Conservation (phyloP, 2,888 invertebrate genomes). For the Frankliniella intonsa region DNA sequence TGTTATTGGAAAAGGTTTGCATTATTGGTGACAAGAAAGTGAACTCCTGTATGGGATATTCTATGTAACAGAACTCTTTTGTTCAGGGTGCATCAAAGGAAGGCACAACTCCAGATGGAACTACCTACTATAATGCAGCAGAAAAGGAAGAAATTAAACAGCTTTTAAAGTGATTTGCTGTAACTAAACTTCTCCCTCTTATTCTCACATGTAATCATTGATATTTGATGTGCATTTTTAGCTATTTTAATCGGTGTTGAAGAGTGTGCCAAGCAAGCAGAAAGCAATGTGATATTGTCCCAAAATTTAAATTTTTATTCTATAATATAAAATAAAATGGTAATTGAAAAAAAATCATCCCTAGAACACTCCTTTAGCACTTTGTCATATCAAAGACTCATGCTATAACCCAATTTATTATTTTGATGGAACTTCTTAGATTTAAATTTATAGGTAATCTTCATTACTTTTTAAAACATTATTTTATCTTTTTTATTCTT, state of each 20-base stretch:
- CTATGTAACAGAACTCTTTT: constrained; percentile 34
- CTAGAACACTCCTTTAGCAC: too few relatives aligned
- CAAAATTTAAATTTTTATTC: background rate
- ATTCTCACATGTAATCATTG: background rate
- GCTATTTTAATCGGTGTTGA: background rate
- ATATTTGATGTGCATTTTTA: background rate
- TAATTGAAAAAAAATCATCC: background rate
- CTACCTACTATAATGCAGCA: constrained; percentile 79
- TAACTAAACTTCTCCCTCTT: background rate
- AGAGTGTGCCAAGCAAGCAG: constrained; percentile 10
- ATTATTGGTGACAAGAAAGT: background rate
- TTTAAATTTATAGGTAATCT: background rate
- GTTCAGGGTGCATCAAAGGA: constrained; percentile 72
- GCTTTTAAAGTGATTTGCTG: background rate
- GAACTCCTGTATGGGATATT: background rate
- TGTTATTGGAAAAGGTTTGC: constrained; percentile 78
- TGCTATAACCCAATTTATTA: background rate
- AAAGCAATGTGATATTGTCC: background rate
- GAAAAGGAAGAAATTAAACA: constrained; percentile 83
- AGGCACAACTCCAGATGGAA: constrained; percentile 83
- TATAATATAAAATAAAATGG: background rate
- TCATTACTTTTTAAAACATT: background rate
- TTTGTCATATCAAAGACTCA: background rate
- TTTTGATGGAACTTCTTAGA: background rate
- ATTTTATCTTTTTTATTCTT: background rate